These are phyloP conservation scores for Otolemur garnettii DNA, from an alignment of 2,113 vertebrate genomes.

Conservation along the genomic window DNA sequence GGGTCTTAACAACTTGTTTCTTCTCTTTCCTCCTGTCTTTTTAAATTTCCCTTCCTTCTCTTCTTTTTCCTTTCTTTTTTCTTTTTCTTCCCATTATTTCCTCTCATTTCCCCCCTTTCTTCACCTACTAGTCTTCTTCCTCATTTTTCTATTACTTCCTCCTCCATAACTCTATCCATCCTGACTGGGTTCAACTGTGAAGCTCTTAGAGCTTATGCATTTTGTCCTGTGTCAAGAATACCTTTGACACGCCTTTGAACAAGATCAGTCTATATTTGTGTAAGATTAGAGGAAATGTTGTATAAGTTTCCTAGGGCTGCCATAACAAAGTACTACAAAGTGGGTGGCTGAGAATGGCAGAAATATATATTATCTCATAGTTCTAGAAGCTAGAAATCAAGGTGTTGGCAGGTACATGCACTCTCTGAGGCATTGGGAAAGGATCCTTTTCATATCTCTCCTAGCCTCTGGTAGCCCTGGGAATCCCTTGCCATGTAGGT, in stretches of 20 bases:
- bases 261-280: not conserved
- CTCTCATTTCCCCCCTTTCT: not conserved
- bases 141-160: not conserved
- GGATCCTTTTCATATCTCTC: not conserved
- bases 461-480: not conserved
- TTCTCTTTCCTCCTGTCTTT: not conserved
- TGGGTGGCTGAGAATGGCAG: too few relatives aligned
- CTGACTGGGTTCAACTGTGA: not conserved
- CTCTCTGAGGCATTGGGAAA: not conserved
- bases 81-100: not conserved
- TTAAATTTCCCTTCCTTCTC: not conserved
- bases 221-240: not conserved
- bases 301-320: not conserved
- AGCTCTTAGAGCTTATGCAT: not conserved
- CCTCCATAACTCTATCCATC: not conserved
- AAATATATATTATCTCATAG: not conserved
- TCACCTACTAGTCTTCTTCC: not conserved
- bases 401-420: too few relatives aligned
- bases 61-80: too few relatives aligned
- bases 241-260: not conserved
- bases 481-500: not conserved
- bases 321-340: not conserved
- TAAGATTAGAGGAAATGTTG: not conserved
- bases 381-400: not conserved
- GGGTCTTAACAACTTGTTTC: not conserved